Conservation (phyloP, 2,888 invertebrate species). For the Blastobasis lacticolella region DNA sequence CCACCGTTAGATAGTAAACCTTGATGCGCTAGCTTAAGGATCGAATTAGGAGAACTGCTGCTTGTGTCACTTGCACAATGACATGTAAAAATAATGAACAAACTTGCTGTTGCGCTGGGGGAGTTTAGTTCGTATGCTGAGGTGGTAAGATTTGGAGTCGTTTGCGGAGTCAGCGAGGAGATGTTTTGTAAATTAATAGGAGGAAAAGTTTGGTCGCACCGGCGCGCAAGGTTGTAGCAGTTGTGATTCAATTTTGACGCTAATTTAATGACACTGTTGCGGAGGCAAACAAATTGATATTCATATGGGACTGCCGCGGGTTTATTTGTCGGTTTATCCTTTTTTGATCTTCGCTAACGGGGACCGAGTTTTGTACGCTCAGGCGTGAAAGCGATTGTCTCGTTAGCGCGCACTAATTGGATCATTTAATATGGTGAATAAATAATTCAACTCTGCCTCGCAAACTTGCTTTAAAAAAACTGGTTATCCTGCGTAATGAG, state of each 20-base stretch:
- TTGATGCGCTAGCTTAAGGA: constrained; percentile 32
- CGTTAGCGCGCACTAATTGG: background rate
- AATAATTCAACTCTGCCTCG: too few relatives aligned
- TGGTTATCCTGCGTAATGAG: too few relatives aligned
- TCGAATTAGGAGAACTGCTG: constrained; percentile 35
- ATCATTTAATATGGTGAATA: too few relatives aligned
- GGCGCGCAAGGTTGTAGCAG: constrained; percentile 70
- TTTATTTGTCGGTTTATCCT: constrained; percentile 40
- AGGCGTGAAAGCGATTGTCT: background rate
- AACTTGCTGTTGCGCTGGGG: constrained; percentile 44
- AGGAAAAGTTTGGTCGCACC: constrained; percentile 71
- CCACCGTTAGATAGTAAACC: constrained; percentile 14
- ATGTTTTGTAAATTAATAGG: constrained; percentile 73
- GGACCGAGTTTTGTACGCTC: background rate
- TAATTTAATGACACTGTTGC: constrained; percentile 71
- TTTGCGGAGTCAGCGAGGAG: constrained; percentile 34
- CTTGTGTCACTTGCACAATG: constrained; percentile 69
- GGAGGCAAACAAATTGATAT: constrained; percentile 71
- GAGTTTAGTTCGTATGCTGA: constrained; percentile 44
- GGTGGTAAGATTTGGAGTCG: constrained; percentile 39
- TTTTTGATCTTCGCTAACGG: constrained; percentile 28
- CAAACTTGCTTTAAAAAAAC: too few relatives aligned
- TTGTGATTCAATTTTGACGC: constrained; percentile 74
- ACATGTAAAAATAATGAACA: constrained; percentile 75
- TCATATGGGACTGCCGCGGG: constrained; percentile 66